Conservation (phyloP, 2,113 vertebrate species). For the Alligator sinensis region DNA sequence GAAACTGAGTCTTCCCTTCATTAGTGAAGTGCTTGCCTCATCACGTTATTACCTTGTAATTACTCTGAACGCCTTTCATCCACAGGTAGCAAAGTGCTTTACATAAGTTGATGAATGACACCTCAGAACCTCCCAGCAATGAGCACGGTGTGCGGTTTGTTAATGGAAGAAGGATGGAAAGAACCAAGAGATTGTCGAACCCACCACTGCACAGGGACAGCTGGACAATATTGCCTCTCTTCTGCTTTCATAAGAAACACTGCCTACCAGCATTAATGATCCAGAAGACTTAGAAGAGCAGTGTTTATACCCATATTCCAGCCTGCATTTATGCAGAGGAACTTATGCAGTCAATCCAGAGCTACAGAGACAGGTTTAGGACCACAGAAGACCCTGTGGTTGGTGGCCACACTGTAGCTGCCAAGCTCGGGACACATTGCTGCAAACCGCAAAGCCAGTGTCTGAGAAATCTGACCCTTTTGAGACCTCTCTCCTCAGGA, state of each 20-base stretch:
- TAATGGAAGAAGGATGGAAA: neutral
- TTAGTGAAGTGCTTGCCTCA: neutral
- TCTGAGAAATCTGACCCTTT: neutral
- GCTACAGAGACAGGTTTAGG: neutral
- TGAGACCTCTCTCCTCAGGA: neutral
- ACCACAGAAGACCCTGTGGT: neutral
- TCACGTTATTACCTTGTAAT: neutral
- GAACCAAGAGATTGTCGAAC: neutral
- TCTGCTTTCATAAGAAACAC: neutral
- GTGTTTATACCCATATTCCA: neutral
- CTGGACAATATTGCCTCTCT: neutral
- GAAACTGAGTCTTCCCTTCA: neutral
- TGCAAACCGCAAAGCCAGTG: neutral
- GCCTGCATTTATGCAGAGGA: neutral
- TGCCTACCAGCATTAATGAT: neutral
- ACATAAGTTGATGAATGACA: neutral
- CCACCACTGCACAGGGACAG: neutral
- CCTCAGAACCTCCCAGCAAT: neutral
- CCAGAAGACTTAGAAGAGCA: neutral
- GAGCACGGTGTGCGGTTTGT: neutral
- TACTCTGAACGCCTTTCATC: conserved; percentile 35
- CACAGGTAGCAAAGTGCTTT: conserved; percentile 27
- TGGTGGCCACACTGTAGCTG: neutral
- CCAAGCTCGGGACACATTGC: neutral
- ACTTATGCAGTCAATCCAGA: neutral